Evolutionary conservation across 2,888 invertebrate species (phyloP).

Genomic region (Eremobia ochroleuca): DNA sequence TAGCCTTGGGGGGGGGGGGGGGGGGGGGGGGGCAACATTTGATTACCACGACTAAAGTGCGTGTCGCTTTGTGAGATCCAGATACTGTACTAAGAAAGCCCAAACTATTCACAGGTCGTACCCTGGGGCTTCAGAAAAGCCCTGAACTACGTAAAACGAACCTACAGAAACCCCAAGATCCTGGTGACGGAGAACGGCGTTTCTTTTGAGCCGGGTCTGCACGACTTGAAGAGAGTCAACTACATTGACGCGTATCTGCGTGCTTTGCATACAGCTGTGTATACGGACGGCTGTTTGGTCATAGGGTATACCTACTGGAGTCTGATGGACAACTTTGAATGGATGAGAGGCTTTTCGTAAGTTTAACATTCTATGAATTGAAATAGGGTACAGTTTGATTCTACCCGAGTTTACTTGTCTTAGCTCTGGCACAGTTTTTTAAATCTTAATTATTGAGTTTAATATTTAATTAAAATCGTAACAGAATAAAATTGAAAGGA

Average conservation of each 20-base stretch:
- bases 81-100: neutral
- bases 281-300: constrained; percentile 91
- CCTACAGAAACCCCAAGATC: constrained; percentile 91
- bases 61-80: neutral
- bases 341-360: constrained; percentile 94
- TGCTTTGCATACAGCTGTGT: constrained; percentile 85
- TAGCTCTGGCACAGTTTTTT: neutral
- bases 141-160: constrained; percentile 91
- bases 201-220: constrained; percentile 85
- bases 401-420: neutral
- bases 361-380: neutral
- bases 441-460: neutral
- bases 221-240: constrained; percentile 87
- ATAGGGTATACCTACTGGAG: constrained; percentile 95
- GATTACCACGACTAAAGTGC: neutral
- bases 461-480: neutral
- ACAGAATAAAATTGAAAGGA: neutral
- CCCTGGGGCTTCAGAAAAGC: constrained; percentile 93
- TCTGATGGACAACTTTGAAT: constrained; percentile 95
- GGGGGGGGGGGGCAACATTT: too few species aligned
- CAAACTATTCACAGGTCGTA: constrained; percentile 86
- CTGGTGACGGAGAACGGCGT: constrained; percentile 92
- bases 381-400: neutral
- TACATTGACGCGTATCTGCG: constrained; percentile 89
- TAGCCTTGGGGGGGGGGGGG: too few species aligned